Evolutionary conservation across 2,888 invertebrate genomes (phyloP).

Genomic region (Conus canariensis): DNA sequence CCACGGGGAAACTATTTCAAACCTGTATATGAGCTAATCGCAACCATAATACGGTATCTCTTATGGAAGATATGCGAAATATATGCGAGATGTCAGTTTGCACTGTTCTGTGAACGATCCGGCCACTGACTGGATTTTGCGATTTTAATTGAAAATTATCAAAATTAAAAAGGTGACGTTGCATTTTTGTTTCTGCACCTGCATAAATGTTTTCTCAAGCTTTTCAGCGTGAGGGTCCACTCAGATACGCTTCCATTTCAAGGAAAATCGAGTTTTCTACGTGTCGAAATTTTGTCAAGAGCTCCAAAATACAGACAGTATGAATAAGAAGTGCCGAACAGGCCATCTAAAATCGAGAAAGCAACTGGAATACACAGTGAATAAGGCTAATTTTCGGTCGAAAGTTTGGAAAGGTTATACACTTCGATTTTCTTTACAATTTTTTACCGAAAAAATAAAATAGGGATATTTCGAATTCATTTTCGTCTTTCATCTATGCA

Average conservation of each 20-base stretch:
- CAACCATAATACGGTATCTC: background rate
- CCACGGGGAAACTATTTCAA: background rate
- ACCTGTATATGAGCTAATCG: background rate
- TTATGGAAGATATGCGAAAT: background rate
- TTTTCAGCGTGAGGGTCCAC: background rate
- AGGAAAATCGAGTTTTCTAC: conserved; percentile 22
- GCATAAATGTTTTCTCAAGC: background rate
- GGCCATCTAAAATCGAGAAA: background rate
- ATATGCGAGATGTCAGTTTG: background rate
- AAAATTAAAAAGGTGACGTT: background rate
- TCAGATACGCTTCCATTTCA: background rate
- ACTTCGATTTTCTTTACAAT: conserved; percentile 22
- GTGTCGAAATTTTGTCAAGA: background rate
- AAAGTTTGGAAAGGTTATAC: conserved; percentile 39
- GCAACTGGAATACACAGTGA: conserved; percentile 7
- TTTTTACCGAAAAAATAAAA: background rate
- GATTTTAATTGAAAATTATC: background rate
- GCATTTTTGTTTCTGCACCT: conserved; percentile 6
- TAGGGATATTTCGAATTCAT: conserved; percentile 3
- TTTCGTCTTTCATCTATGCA: conserved; percentile 34
- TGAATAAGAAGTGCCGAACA: background rate
- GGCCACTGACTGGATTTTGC: conserved; percentile 31
- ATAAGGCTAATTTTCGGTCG: conserved; percentile 1
- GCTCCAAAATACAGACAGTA: conserved; percentile 19
- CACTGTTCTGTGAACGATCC: background rate